Evolutionary conservation across 2,888 invertebrate species (phyloP).

Genomic region (Tachina grossa): DNA sequence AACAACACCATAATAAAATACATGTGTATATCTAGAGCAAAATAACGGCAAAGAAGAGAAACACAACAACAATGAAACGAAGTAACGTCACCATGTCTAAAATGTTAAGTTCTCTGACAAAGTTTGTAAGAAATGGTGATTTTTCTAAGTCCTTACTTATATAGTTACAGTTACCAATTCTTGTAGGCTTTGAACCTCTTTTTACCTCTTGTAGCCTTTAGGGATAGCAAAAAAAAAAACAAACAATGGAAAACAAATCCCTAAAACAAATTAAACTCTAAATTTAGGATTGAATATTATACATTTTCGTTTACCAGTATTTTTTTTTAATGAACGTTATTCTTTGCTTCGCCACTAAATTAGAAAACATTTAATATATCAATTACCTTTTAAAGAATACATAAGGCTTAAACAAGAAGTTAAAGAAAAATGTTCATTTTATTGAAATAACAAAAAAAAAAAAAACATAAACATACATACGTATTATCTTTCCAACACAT

Average conservation of each 20-base stretch:
- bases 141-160: conserved; percentile 22
- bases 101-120: conserved; percentile 26
- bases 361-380: no score
- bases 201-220: conserved; percentile 17
- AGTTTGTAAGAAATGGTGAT: conserved; percentile 42
- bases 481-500: conserved; percentile 1
- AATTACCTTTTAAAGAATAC: no score
- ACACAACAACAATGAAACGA: conserved; percentile 67
- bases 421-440: conserved; percentile 80
- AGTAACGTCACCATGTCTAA: conserved; percentile 47
- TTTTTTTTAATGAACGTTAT: conserved; percentile 81
- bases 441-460: conserved; percentile 44
- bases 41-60: conserved; percentile 8
- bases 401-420: conserved; percentile 43
- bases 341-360: conserved; percentile 76
- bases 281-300: conserved; percentile 83
- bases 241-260: conserved; percentile 63
- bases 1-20: conserved; percentile 62
- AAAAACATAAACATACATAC: not conserved
- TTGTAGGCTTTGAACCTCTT: conserved; percentile 39
- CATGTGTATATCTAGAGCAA: conserved; percentile 31
- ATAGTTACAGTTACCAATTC: conserved; percentile 28
- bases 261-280: conserved; percentile 63
- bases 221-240: conserved; percentile 6
- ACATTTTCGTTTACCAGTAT: conserved; percentile 84